Base-by-base conservation (phyloP, 30 jellyfish, hydroid and myxozoan genomes). In the Sanderia malayensis region DNA sequence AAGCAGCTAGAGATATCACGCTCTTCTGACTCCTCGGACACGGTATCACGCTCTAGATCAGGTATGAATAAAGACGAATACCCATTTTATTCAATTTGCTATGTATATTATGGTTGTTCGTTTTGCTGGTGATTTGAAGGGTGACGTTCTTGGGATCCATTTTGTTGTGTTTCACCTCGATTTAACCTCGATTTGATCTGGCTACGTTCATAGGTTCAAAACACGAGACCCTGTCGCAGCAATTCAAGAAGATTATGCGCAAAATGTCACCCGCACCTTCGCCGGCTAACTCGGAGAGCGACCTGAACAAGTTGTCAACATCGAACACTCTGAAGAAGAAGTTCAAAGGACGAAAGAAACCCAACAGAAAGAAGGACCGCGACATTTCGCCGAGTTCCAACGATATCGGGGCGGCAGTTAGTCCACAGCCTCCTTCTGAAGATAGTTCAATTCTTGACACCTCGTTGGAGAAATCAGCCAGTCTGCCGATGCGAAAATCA, bases 261-360 rank as follows among this genome's bases (percentile, higher is more conserved):
- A 77, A 77, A 31, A 78, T 92, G 90, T 75, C 98, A 31, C 98
- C 98, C 0, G 88, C 85, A 7, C 98, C 98, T 1, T 92, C 98
- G 0, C 98, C 98, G 1, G 95, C 79, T 0, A 92, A 92, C 78
- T 83, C 96, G 0, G 98, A 92, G 19, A 76, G 47, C 76, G 98
- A 90, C 30, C 89, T 67, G 37, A 85, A 86, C 69, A 82, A 61
- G 20, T 71, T 65, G 9, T 88, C 79, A 21, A 25, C 86, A 17
- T 58, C 60, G 22, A 71, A 80, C 9, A 15, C 62, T 69, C 70
- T 59, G 44, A 74, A 55, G 76, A 62, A 58, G 26, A 17, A 26
- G 22, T n/a, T n/a, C n/a, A 67, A 66, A 27, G 15, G 53, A 0
- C 77, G 74, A 45, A 85, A 68, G 71, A 67, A 55, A 26, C 26